phyloP scores from a whole-genome alignment of 2,888 invertebrate genomes.

The Oxyteleia sp. region DNA sequence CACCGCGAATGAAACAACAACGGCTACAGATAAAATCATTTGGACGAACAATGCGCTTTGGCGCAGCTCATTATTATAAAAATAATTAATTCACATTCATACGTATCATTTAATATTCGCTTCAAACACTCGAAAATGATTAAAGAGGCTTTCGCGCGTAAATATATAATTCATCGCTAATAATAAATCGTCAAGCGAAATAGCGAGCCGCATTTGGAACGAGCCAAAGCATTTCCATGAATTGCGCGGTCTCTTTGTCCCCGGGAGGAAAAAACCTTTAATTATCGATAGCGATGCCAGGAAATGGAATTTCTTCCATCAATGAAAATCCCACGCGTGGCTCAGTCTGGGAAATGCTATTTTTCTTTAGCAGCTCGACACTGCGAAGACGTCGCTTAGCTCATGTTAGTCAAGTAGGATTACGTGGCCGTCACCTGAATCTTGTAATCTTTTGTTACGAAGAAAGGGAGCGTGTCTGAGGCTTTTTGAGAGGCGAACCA shows the following conservation, averaged over 20 bases:
- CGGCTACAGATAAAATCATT: conserved; percentile 37
- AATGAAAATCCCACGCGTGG: conserved; percentile 55
- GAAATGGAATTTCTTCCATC: conserved; percentile 53
- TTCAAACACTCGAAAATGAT: conserved; percentile 29
- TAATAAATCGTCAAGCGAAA: conserved; percentile 47
- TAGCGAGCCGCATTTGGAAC: background rate
- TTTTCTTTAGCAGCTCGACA: conserved; percentile 75
- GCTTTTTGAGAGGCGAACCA: conserved; percentile 73
- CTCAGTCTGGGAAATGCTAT: conserved; percentile 39
- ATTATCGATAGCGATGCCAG: conserved; percentile 78
- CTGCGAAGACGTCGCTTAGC: conserved; percentile 78
- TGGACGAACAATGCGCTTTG: conserved; percentile 35
- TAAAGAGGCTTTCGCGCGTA: conserved; percentile 43
- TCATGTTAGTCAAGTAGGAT: conserved; percentile 85
- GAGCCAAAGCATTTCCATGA: conserved; percentile 15
- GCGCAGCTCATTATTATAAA: conserved; percentile 50
- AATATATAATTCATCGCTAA: conserved; percentile 49
- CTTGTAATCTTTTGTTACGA: conserved; percentile 85
- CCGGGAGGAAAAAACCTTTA: conserved; percentile 69
- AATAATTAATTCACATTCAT: conserved; percentile 43
- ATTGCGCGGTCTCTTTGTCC: conserved; percentile 25
- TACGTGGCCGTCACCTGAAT: conserved; percentile 82
- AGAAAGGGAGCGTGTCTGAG: conserved; percentile 82
- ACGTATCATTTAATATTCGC: conserved; percentile 43
- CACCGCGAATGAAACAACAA: conserved; percentile 43